A percentile compares a stretch with the other conserved stretches of the same genome.
Conservation (phyloP, 1,140 invertebrate genomes). For the Drosophila equinoxialis region DNA sequence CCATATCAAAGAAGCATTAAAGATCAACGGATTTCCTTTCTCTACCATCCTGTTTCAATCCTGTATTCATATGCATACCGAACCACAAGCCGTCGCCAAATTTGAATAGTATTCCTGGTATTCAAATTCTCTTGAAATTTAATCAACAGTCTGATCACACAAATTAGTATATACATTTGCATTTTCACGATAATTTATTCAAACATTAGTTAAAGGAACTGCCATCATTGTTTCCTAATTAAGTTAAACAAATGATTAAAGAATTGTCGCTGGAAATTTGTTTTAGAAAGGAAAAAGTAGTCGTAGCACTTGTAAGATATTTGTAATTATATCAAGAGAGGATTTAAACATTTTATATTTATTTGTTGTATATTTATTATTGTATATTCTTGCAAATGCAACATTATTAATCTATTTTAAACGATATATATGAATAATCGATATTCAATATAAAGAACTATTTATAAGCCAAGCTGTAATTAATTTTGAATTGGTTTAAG, state of each 20-base stretch:
- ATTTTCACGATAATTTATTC: not conserved
- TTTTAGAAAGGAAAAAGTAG: not conserved
- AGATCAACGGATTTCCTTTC: not conserved
- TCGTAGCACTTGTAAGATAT: conserved; percentile 7
- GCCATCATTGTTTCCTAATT: not conserved
- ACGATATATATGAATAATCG: not conserved
- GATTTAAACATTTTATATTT: conserved; percentile 3
- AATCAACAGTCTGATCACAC: conserved; percentile 2
- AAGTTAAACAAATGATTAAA: not conserved
- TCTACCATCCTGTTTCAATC: not conserved
- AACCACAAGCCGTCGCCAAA: not conserved
- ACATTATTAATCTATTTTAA: not conserved
- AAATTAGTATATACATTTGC: not conserved
- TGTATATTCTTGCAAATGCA: conserved; percentile 1
- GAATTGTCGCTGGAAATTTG: not conserved
- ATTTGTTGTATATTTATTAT: conserved; percentile 13
- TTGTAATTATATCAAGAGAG: conserved; percentile 3
- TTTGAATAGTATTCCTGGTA: not conserved
- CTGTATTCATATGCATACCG: too few species aligned
- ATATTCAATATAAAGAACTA: conserved; percentile 9
- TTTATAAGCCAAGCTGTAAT: not conserved
- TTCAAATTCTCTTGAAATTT: not conserved
- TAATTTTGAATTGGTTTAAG: not conserved
- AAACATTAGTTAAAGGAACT: not conserved
- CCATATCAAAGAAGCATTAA: conserved; percentile 25